Evolutionary conservation across 1,140 invertebrate genomes (phyloP).

Genomic region (Drosophila baimaii): DNA sequence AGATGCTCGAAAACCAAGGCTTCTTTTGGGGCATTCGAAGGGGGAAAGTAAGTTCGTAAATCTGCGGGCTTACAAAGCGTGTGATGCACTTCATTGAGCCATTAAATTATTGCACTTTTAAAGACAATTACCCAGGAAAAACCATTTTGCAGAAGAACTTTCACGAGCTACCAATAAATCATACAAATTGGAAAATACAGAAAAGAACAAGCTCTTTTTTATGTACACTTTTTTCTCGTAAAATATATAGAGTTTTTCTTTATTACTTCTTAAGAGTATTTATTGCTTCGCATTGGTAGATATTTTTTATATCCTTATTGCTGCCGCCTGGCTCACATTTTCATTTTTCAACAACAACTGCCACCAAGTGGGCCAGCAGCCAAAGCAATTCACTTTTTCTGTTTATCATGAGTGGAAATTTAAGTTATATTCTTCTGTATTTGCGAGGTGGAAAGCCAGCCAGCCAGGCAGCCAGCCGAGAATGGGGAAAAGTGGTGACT

Average conservation of each 20-base stretch:
- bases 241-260: background rate
- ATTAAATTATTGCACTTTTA: background rate
- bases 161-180: background rate
- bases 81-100: background rate
- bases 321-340: conserved; percentile 24
- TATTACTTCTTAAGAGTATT: conserved; percentile 9
- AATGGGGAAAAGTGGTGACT: conserved; percentile 47
- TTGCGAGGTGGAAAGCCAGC: conserved; percentile 9
- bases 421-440: conserved; percentile 60
- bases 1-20: conserved; percentile 9
- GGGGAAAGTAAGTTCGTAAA: conserved; percentile 26
- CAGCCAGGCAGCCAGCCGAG: conserved; percentile 35
- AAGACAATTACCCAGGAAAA: background rate
- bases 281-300: background rate
- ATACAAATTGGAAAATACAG: background rate
- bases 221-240: background rate
- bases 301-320: conserved; percentile 29
- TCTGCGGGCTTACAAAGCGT: conserved; percentile 4
- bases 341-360: conserved; percentile 20
- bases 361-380: conserved; percentile 30
- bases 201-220: background rate
- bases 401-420: conserved; percentile 69
- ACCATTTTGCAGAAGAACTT: background rate
- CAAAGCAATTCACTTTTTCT: conserved; percentile 70
- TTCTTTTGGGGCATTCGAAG: conserved; percentile 12